phyloP scores from a whole-genome alignment of 2,113 vertebrate species.

The Triplophysa rosa region DNA sequence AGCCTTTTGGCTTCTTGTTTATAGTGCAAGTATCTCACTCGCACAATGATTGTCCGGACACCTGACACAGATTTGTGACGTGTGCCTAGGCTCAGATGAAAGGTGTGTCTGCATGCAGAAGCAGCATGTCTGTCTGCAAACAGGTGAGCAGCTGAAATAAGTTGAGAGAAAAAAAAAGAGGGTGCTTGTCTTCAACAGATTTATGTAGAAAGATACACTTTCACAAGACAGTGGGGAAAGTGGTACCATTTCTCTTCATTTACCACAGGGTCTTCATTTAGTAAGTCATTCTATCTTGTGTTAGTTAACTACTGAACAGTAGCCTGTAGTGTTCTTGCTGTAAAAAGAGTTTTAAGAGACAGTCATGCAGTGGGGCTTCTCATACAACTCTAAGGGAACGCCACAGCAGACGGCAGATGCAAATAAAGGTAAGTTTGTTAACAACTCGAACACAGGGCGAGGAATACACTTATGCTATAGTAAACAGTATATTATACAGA shows the following conservation, averaged over 20 bases:
- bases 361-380: too few relatives aligned
- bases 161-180: background rate
- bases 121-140: conserved; percentile 42
- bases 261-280: too few relatives aligned
- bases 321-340: too few relatives aligned
- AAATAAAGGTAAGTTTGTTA: too few relatives aligned
- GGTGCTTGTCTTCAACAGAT: conserved; percentile 53
- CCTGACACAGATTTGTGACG: conserved; percentile 44
- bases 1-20: conserved; percentile 49
- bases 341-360: too few relatives aligned
- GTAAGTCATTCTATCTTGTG: too few relatives aligned
- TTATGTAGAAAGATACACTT: conserved; percentile 49
- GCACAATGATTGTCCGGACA: conserved; percentile 41
- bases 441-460: too few relatives aligned
- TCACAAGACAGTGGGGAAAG: conserved; percentile 56
- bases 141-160: conserved; percentile 23
- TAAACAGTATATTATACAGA: too few relatives aligned
- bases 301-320: too few relatives aligned
- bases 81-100: conserved; percentile 52
- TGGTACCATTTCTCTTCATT: conserved; percentile 46
- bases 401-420: too few relatives aligned
- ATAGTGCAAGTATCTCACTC: conserved; percentile 58
- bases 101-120: conserved; percentile 38
- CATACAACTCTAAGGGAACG: too few relatives aligned
- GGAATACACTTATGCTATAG: too few relatives aligned